phyloP scores from a whole-genome alignment of 2,888 invertebrate genomes.

The Tubulanus polymorphus region DNA sequence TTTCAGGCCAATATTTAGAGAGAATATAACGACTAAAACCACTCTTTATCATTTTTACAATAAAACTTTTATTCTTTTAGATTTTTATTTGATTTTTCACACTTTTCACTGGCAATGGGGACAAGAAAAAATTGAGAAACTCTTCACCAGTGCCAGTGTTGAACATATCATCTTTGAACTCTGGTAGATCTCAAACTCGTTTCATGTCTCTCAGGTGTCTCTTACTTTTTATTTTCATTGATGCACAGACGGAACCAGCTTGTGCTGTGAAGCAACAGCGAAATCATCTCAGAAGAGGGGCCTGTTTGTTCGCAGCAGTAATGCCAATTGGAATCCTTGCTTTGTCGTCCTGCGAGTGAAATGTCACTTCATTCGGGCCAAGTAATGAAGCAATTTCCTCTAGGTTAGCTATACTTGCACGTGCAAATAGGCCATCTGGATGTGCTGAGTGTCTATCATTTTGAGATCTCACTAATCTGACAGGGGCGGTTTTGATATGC shows the following conservation, averaged over 20 bases:
- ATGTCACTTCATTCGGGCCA: slow-evolving; percentile 20
- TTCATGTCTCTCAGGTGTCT: too few species aligned
- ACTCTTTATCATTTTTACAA: too few species aligned
- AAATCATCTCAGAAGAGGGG: slow-evolving; percentile 39
- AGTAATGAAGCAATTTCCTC: slow-evolving; percentile 30
- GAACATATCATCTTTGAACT: too few species aligned
- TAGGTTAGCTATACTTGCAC: slow-evolving; percentile 26
- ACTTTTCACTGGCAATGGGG: too few species aligned
- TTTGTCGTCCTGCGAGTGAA: slow-evolving; percentile 39
- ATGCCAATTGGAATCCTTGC: slow-evolving; percentile 47
- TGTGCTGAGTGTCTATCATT: slow-evolving; percentile 25
- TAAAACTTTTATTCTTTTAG: too few species aligned
- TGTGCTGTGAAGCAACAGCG: slow-evolving; percentile 38
- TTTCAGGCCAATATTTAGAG: too few species aligned
- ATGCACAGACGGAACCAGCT: slow-evolving; percentile 33
- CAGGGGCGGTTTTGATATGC: slow-evolving; percentile 10
- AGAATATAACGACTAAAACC: too few species aligned
- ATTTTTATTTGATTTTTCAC: too few species aligned
- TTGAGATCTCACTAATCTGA: slow-evolving; percentile 14
- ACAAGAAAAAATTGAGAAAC: too few species aligned
- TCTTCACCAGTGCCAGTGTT: too few species aligned
- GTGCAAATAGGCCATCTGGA: slow-evolving; percentile 31
- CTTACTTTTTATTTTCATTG: too few species aligned
- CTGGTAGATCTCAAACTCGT: too few species aligned
- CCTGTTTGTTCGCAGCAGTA: slow-evolving; percentile 50